Conservation (phyloP, 2,113 vertebrate species). For the Clinocottus analis region DNA sequence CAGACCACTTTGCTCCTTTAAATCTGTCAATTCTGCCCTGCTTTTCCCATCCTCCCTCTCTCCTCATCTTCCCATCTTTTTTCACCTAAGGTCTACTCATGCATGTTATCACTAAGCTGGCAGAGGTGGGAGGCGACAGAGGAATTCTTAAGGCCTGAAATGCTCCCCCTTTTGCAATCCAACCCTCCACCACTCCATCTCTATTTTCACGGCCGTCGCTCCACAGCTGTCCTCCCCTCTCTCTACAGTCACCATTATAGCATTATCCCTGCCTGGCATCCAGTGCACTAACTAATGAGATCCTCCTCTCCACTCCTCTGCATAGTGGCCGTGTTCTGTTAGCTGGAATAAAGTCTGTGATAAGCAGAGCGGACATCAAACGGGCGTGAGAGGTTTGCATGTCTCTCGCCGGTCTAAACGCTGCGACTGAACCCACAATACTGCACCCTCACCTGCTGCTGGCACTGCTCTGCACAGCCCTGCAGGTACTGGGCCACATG, state of each 20-base stretch:
- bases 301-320: conserved; percentile 7
- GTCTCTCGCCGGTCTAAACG: conserved; percentile 51
- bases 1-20: conserved; percentile 73
- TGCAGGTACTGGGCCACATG: conserved; percentile 18
- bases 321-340: conserved; percentile 24
- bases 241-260: conserved; percentile 55
- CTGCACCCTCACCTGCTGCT: conserved; percentile 40
- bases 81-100: conserved; percentile 71
- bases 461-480: conserved; percentile 29
- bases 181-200: conserved; percentile 57
- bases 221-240: conserved; percentile 63
- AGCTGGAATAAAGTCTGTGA: conserved; percentile 54
- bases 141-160: conserved; percentile 59
- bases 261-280: conserved; percentile 53
- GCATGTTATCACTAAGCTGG: conserved; percentile 77
- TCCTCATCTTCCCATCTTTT: conserved; percentile 66
- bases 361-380: conserved; percentile 62
- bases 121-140: conserved; percentile 67
- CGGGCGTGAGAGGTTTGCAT: conserved; percentile 67
- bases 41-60: conserved; percentile 56
- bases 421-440: conserved; percentile 51
- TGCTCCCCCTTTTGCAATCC: conserved; percentile 57
- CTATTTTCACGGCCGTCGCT: conserved; percentile 61
- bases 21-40: conserved; percentile 65
- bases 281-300: conserved; percentile 43